phyloP scores from a whole-genome alignment of 1,140 invertebrate species.

The Drosophila equinoxialis region DNA sequence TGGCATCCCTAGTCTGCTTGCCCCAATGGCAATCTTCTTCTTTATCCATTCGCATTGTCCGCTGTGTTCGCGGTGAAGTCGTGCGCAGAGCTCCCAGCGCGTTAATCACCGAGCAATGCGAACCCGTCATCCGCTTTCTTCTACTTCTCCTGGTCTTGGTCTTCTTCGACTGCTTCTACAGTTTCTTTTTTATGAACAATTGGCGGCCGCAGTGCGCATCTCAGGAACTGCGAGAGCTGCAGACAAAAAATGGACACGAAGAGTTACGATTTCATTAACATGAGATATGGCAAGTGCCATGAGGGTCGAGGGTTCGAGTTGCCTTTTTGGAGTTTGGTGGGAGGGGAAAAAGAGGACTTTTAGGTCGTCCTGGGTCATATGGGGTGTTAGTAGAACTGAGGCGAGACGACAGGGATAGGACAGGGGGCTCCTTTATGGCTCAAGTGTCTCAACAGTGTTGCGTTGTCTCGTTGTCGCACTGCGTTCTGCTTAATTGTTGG shows the following conservation, averaged over 20 bases:
- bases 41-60: conserved; percentile 35
- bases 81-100: conserved; percentile 46
- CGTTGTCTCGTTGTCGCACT: conserved; percentile 65
- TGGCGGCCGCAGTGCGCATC: conserved; percentile 38
- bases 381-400: neutral
- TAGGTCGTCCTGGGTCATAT: conserved; percentile 60
- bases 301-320: neutral
- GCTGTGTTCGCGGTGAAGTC: conserved; percentile 29
- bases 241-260: conserved; percentile 76
- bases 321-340: neutral
- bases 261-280: conserved; percentile 82
- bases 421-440: conserved; percentile 67
- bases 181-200: conserved; percentile 36
- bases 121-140: conserved; percentile 41
- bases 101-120: conserved; percentile 50
- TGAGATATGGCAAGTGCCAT: conserved; percentile 77
- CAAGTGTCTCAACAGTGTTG: conserved; percentile 56
- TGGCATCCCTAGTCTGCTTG: no score
- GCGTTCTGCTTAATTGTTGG: conserved; percentile 72
- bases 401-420: neutral
- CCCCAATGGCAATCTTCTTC: no score
- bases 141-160: neutral
- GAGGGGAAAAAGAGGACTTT: conserved; percentile 23
- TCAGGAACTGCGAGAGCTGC: conserved; percentile 15
- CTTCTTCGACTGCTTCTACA: neutral